Base-by-base conservation (phyloP, 2,113 vertebrate species). In the Merops nubicus region DNA sequence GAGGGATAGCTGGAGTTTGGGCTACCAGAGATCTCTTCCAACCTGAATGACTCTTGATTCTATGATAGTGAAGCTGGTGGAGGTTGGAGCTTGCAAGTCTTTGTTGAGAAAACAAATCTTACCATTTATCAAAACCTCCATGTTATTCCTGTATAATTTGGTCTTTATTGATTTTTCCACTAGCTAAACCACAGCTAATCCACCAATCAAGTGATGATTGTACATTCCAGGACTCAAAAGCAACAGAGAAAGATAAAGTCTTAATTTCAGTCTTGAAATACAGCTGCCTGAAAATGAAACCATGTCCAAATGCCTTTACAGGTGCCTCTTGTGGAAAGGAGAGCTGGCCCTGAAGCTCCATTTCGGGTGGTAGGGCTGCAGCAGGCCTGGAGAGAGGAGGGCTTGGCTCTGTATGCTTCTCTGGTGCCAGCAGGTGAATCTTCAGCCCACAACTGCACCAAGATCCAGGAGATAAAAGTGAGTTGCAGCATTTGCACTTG, bases 281-380 rank as follows among this genome's bases (percentile, higher is more conserved):
- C 28, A 43, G 33, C 18, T 33, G 11, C 67, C 38, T 64, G 2
- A 85, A 76, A 76, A n/a, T 64, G 31, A 36, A 63, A 59, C 72
- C 45, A 12, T 90, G 59, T 91, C 83, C 63, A 20, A 51, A 92
- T 81, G 76, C 56, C 45, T 92, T 92, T 86, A 62, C 84, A 85
- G 92, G 96, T 96, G 53, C 78, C 91, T 65, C 43, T 93, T 57
- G 62, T 90, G 87, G 63, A 80, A 83, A 75, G 10, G 38, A 62
- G 93, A 20, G 75, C 28, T 38, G 85, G 74, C 10, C 67, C 70
- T 38, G 54, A 76, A 48, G 96, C 89, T 89, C 98, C 97, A 0
- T 98, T 98, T 88, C 94, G 91, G 74, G 97, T 98, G 73, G 73
- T 93, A 19, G 98, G 98, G 50, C 93, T 98, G 63, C 98, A 98